These are phyloP conservation scores for Gavia stellata DNA, from an alignment of 2,113 vertebrate species.

Conservation along the genomic window DNA sequence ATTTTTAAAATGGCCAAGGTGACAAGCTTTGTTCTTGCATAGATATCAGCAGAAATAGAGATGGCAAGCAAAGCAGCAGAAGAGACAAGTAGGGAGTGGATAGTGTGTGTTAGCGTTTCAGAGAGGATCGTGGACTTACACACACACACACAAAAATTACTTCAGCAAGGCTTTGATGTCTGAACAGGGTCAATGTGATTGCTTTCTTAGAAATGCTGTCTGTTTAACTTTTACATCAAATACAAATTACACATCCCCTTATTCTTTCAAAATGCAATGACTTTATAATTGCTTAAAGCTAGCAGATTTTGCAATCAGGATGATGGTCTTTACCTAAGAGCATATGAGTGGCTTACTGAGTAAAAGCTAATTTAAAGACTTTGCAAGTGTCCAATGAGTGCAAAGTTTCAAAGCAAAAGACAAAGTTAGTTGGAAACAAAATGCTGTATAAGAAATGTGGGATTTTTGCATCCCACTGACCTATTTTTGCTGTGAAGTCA, in stretches of 20 bases:
- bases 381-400: not conserved
- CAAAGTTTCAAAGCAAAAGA: not conserved
- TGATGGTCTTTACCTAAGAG: not conserved
- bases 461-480: not conserved
- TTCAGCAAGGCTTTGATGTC: not conserved
- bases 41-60: not conserved
- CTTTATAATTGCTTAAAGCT: not conserved
- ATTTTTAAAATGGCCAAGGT: not conserved
- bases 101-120: not conserved
- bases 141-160: not conserved
- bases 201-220: not conserved
- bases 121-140: accelerated
- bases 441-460: not conserved
- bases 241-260: not conserved
- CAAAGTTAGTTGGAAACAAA: not conserved
- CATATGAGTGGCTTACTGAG: not conserved
- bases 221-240: not conserved
- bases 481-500: slow-evolving; percentile 29
- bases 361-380: not conserved
- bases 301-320: not conserved
- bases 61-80: not conserved
- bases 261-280: not conserved
- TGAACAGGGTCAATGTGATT: not conserved
- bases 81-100: not conserved
- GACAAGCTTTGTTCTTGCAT: not conserved